These are phyloP conservation scores for Colistium nudipinnis DNA, from an alignment of 2,113 vertebrate species.

Conservation along the genomic window DNA sequence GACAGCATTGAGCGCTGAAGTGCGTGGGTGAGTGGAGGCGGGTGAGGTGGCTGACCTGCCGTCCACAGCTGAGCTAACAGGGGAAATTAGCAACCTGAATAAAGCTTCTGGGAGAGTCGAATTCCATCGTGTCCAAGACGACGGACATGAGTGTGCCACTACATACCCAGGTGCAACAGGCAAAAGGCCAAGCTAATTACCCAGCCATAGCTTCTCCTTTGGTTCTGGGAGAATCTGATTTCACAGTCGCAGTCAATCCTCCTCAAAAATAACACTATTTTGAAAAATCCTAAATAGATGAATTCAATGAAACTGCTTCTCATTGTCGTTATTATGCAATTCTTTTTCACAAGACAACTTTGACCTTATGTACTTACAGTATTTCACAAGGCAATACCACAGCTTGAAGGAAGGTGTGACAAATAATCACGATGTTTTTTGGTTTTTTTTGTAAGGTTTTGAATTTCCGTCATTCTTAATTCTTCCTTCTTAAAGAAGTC, in stretches of 20 bases:
- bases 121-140: constrained; percentile 13
- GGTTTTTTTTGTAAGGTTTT: no score
- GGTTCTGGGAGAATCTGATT: no score
- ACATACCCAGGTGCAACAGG: not conserved
- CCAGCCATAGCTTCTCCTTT: not conserved
- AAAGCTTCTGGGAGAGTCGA: constrained; percentile 13
- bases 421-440: no score
- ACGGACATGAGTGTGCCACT: not conserved
- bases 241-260: no score
- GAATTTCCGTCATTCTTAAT: no score
- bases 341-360: not conserved
- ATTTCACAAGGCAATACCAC: no score
- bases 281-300: no score
- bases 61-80: constrained; percentile 43
- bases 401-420: no score
- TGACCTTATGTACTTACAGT: not conserved
- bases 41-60: constrained; percentile 29
- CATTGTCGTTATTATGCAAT: no score
- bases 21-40: constrained; percentile 52
- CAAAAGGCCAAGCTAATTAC: constrained; percentile 22
- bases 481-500: no score
- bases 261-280: not conserved
- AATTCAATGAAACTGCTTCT: no score
- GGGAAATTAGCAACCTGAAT: constrained; percentile 53
- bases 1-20: constrained; percentile 43